Evolutionary conservation across 2,113 vertebrate genomes (phyloP), one percentile per base, ranked within the genome.

Genomic region (Asarcornis scutulata): DNA sequence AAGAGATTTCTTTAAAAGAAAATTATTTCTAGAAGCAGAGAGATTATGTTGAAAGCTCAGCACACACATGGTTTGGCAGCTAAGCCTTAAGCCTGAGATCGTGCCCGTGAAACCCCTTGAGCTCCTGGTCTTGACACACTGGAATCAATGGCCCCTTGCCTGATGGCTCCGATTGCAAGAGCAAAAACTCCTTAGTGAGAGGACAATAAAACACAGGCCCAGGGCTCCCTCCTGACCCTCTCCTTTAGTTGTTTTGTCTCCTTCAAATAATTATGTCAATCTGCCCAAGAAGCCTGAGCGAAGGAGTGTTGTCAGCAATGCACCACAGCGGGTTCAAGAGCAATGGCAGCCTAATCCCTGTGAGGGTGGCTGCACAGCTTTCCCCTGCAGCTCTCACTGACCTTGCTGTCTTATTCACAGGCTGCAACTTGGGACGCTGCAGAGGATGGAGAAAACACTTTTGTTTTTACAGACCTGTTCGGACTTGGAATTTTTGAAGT

Each of bases 11-110:
- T 81, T 92, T 68, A 34, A 48, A 79, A 83, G 20, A 83, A 13
- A 91, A 64, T 17, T 56, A 44, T 48, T 93, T 95, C 60, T 56
- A 83, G 73, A 93, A 89, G 48, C 91, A 94, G 91, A 93, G 34
- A 89, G 48, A 25, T 91, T 95, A 67, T 66, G 71, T 66, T 81
- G 75, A 77, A 92, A 95, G 92, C 88, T 96, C 83, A 94, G 81
- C 83, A 95, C 83, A 84, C 83, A 82, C 25, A 36, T 1, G 14
- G 55, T 84, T 67, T 76, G 58, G 82, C 59, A 91, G 74, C 75
- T 92, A 73, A 78, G 82, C 32, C 48, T 82, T 92, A 73, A 78
- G 82, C 32, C 48, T 82, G 38, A 89, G 79, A 59, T 17, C 50
- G 25, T 9, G 22, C 22, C 73, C 79, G 4, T 29, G 36, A 89